Conservation (phyloP, 2,888 invertebrate genomes). For the Xanthia togata region DNA sequence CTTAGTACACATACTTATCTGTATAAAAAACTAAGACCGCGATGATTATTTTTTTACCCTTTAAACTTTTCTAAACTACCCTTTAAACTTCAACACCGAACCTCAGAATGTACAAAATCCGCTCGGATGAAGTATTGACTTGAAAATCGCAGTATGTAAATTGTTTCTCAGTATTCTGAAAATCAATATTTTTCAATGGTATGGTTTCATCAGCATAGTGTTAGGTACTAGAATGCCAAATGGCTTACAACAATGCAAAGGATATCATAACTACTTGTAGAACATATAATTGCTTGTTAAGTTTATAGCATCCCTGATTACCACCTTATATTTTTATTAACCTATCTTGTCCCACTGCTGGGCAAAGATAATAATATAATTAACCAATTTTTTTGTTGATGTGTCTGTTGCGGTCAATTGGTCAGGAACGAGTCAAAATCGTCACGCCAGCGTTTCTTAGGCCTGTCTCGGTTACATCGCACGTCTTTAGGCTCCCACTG, state of each 20-base stretch:
- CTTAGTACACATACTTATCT: too few relatives aligned
- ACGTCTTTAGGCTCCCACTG: neutral
- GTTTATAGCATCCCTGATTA: neutral
- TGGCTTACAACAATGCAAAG: neutral
- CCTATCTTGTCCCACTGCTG: neutral
- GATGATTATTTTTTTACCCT: too few relatives aligned
- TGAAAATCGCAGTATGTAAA: constrained; percentile 19
- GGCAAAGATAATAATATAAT: neutral
- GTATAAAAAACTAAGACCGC: too few relatives aligned
- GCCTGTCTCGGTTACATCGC: neutral
- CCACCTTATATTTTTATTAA: neutral
- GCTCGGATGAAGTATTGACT: neutral
- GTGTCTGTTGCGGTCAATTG: neutral
- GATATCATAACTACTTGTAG: neutral
- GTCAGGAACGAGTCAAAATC: neutral
- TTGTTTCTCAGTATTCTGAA: neutral
- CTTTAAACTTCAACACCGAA: too few relatives aligned
- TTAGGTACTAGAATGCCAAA: neutral
- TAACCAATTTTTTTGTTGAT: neutral
- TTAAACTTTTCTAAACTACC: too few relatives aligned
- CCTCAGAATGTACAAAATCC: neutral
- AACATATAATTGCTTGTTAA: neutral
- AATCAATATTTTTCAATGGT: neutral
- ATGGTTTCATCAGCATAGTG: neutral
- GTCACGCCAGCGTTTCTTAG: too few relatives aligned